Percentiles rank a stretch among this genome's conserved stretches.
These are phyloP conservation scores for Buathra laborator DNA, from an alignment of 2,888 invertebrate species.

Conservation along the genomic window DNA sequence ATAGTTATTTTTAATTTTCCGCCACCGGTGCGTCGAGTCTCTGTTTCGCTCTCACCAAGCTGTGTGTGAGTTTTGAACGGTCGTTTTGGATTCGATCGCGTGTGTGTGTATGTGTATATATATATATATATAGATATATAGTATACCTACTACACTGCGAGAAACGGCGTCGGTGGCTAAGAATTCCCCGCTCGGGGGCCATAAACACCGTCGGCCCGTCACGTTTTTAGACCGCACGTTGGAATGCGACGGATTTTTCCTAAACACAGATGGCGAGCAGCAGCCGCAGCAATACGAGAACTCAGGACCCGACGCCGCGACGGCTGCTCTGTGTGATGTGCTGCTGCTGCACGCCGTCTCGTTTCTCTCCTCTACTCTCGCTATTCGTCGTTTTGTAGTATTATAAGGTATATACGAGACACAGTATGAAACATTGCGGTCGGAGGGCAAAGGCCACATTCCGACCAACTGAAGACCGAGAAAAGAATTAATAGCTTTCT, in stretches of 20 bases:
- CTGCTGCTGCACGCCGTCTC: slow-evolving; percentile 36
- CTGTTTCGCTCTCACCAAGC: slow-evolving; percentile 20
- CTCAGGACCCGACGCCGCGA: slow-evolving; percentile 48
- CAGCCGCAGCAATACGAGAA: slow-evolving; percentile 72
- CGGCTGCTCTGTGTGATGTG: slow-evolving; percentile 38
- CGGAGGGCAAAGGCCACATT: slow-evolving; percentile 47
- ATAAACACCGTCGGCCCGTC: slow-evolving; percentile 72
- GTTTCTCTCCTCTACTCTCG: slow-evolving; percentile 53
- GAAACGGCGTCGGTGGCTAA: slow-evolving; percentile 58
- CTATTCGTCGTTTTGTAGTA: slow-evolving; percentile 59
- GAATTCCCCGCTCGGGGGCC: slow-evolving; percentile 68
- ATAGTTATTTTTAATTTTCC: slow-evolving; percentile 53
- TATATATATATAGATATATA: background rate
- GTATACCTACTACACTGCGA: background rate
- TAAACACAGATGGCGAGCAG: slow-evolving; percentile 83
- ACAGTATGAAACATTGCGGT: slow-evolving; percentile 34
- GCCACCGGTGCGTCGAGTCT: slow-evolving; percentile 8
- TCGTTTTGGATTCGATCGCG: slow-evolving; percentile 28
- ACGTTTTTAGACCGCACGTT: slow-evolving; percentile 76
- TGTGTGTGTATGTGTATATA: slow-evolving; percentile 25
- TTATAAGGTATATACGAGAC: slow-evolving; percentile 46
- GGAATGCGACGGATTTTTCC: slow-evolving; percentile 81
- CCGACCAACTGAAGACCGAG: slow-evolving; percentile 14
- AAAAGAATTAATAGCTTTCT: background rate
- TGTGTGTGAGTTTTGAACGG: background rate